Conservation (phyloP, 2,113 vertebrate species). For the Loxodonta africana region DNA sequence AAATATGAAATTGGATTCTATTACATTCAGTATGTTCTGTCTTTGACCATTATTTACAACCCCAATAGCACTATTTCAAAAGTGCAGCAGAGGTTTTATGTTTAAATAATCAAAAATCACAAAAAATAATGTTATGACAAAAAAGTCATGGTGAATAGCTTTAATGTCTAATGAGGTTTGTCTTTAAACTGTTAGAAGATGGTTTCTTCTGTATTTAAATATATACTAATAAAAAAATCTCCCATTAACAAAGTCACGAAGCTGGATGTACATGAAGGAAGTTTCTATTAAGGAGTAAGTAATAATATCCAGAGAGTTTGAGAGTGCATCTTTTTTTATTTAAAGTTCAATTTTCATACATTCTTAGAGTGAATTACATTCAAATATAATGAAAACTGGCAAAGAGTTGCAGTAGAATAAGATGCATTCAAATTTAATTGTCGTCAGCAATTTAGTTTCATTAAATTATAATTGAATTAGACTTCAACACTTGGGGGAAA, state of each 20-base stretch:
- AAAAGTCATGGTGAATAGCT: constrained; percentile 48
- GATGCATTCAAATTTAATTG: constrained; percentile 80
- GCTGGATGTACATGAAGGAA: neutral
- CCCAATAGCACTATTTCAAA: constrained; percentile 61
- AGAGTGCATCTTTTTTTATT: neutral
- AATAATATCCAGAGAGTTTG: neutral
- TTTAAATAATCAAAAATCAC: constrained; percentile 73
- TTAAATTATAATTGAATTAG: constrained; percentile 79
- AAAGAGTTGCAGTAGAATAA: constrained; percentile 58
- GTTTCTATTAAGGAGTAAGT: neutral
- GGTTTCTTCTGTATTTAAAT: constrained; percentile 34
- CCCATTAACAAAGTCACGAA: constrained; percentile 2
- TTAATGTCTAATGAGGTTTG: constrained; percentile 75
- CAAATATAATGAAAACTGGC: constrained; percentile 59
- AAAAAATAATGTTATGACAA: constrained; percentile 50
- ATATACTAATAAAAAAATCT: constrained; percentile 41
- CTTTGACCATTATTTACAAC: constrained; percentile 73
- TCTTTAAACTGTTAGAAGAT: neutral
- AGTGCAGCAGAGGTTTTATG: neutral
- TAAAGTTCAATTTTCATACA: constrained; percentile 46
- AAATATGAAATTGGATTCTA: constrained; percentile 76
- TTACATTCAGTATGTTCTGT: neutral
- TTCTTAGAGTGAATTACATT: neutral
- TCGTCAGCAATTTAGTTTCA: constrained; percentile 79
- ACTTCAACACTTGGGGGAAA: neutral